These are phyloP conservation scores for Torymus tubicola DNA, from an alignment of 2,888 invertebrate genomes.

Conservation along the genomic window DNA sequence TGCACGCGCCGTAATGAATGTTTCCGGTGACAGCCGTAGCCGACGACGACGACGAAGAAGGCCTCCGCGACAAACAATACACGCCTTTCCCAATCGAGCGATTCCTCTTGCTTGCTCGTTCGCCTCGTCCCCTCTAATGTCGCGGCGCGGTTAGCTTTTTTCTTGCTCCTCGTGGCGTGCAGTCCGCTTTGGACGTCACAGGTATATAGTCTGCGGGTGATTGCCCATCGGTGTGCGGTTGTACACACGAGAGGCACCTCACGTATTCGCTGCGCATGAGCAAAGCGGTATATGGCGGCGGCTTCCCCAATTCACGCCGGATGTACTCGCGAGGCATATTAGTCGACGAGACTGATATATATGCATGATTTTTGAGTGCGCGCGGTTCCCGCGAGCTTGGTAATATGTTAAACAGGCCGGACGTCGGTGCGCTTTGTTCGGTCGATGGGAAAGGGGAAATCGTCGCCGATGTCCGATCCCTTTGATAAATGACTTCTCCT, in stretches of 20 bases:
- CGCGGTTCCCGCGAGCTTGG: neutral
- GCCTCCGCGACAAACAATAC: constrained; percentile 73
- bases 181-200: too few relatives aligned
- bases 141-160: too few relatives aligned
- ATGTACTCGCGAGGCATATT: constrained; percentile 23
- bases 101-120: neutral
- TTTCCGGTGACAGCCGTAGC: constrained; percentile 72
- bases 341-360: constrained; percentile 17
- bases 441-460: neutral
- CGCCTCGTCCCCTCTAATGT: neutral
- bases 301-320: constrained; percentile 50
- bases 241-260: too few relatives aligned
- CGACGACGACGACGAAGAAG: constrained; percentile 66
- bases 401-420: constrained; percentile 20
- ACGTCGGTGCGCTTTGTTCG: neutral
- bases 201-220: too few relatives aligned
- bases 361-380: constrained; percentile 44
- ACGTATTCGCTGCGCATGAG: too few relatives aligned
- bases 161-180: too few relatives aligned
- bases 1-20: constrained; percentile 71
- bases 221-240: too few relatives aligned
- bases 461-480: neutral
- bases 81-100: constrained; percentile 59
- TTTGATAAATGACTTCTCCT: neutral
- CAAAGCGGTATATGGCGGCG: too few relatives aligned